phyloP scores from a whole-genome alignment of 2,113 vertebrate genomes.

The Bucco capensis region DNA sequence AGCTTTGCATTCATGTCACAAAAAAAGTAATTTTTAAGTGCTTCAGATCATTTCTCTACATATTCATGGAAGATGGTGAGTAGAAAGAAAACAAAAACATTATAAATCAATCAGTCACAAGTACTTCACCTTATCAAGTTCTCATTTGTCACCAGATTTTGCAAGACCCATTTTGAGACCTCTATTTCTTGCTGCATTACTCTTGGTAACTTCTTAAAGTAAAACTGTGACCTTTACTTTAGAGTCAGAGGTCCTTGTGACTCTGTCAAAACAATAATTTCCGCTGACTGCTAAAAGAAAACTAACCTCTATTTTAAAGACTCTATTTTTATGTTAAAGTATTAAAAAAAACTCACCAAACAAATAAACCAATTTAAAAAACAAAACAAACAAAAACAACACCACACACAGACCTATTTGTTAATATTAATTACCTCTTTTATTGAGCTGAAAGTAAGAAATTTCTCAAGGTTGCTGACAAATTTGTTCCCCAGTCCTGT shows the following conservation, averaged over 20 bases:
- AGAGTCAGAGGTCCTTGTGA: not conserved
- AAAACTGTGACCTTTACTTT: constrained; percentile 27
- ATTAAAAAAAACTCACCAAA: not conserved
- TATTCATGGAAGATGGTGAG: not conserved
- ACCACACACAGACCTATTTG: not conserved
- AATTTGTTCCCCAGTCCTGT: not conserved
- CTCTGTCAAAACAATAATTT: constrained; percentile 19
- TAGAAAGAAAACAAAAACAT: not conserved
- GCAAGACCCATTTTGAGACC: not conserved
- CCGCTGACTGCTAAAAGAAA: not conserved
- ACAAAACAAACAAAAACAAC: not conserved
- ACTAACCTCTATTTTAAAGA: constrained; percentile 6
- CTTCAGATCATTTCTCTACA: not conserved
- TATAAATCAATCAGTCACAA: not conserved
- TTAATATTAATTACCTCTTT: not conserved
- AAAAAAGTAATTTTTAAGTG: not conserved
- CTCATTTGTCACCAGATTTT: not conserved
- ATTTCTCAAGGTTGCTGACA: not conserved
- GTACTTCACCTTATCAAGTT: not conserved
- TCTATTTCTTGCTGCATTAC: not conserved
- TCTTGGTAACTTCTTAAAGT: not conserved
- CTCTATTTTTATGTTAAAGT: not conserved
- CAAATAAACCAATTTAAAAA: not conserved
- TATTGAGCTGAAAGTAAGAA: not conserved
- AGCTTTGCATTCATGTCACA: not conserved